A percentile compares a stretch with the other conserved stretches of the same genome.
Conservation (phyloP, 2,113 vertebrate species). For the Tyrannus savana region DNA sequence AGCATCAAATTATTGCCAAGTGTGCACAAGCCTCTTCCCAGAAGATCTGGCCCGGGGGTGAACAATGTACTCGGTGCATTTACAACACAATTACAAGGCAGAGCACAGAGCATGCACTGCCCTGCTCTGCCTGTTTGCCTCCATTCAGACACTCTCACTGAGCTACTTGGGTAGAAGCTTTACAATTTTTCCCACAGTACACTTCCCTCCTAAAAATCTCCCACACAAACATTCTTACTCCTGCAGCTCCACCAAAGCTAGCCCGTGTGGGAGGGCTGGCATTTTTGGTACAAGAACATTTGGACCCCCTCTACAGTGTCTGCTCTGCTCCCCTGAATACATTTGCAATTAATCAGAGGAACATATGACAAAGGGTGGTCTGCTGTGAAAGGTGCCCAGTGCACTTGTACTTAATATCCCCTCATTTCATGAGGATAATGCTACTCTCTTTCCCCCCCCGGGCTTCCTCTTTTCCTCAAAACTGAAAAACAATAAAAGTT, state of each 20-base stretch:
- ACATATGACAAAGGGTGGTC: neutral
- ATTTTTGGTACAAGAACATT: neutral
- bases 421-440: neutral
- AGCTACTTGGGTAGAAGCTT: neutral
- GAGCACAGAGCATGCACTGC: neutral
- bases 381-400: neutral
- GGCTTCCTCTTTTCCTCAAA: neutral
- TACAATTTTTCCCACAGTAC: neutral
- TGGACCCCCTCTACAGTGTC: neutral
- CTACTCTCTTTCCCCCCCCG: neutral
- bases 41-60: neutral
- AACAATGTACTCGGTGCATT: neutral
- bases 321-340: constrained; percentile 10
- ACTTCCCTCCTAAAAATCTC: neutral
- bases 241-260: neutral
- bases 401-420: neutral
- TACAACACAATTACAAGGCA: constrained; percentile 37
- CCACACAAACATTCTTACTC: constrained; percentile 6
- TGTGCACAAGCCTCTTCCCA: neutral
- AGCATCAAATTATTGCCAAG: constrained; percentile 14
- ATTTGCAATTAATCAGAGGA: constrained; percentile 38
- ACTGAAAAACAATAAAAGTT: neutral
- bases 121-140: neutral
- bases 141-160: neutral
- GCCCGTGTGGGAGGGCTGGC: neutral